Evolutionary conservation across 35 echinoderm and acorn worm genomes (phyloP).

Genomic region (Ophioderma brevispina): DNA sequence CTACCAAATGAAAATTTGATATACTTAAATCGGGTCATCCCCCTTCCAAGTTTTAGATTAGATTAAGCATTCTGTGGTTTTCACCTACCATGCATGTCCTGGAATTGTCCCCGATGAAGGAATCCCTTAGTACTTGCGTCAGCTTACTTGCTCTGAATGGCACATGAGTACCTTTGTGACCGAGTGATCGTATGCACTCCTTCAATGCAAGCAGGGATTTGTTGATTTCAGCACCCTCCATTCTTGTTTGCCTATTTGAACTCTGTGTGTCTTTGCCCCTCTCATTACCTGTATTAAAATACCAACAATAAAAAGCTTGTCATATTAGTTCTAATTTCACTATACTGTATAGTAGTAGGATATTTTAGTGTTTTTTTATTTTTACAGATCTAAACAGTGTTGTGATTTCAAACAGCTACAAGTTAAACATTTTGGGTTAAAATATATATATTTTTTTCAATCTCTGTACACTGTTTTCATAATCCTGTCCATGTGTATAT

Average conservation of each 20-base stretch:
- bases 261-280: constrained; percentile 96
- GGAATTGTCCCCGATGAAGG: constrained; percentile 94
- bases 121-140: constrained; percentile 96
- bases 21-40: too few relatives aligned
- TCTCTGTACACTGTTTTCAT: too few relatives aligned
- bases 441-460: too few relatives aligned
- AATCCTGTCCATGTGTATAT: too few relatives aligned
- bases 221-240: constrained; percentile 99
- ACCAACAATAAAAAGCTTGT: neutral
- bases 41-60: too few relatives aligned
- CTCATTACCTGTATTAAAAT: constrained; percentile 90
- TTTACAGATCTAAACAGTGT: too few relatives aligned
- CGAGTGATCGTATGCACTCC: constrained; percentile 96
- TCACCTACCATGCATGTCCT: constrained; percentile 94
- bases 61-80: too few relatives aligned
- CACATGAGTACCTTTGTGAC: constrained; percentile 85
- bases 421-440: too few relatives aligned
- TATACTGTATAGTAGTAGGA: neutral
- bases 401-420: too few relatives aligned
- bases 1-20: too few relatives aligned
- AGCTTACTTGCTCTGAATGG: constrained; percentile 98
- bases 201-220: constrained; percentile 93
- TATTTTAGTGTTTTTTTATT: too few relatives aligned
- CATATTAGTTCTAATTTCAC: neutral
- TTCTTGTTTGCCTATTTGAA: constrained; percentile 89